Base-by-base conservation (phyloP, 1,140 invertebrate genomes). In the Probaryconus sp. region DNA sequence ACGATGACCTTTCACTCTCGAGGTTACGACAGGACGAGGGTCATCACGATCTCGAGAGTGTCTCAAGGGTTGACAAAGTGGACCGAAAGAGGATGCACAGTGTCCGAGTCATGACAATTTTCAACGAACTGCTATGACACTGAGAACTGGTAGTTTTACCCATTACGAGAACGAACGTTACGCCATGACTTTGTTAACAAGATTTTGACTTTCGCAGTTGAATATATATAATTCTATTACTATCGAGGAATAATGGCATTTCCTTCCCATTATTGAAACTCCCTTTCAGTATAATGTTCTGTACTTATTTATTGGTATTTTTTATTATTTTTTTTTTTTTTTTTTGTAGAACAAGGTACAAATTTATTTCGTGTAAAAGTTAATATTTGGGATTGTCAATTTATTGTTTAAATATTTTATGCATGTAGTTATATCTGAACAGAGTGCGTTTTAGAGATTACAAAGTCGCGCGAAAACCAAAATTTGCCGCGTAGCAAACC, bases 21-120 rank as follows among this genome's bases (percentile, higher is more conserved):
- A 65, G 65, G 72, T 76, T 76, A 70, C 65, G 65, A 69, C 55
- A 45, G 61, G 53, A 70, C 73, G 67, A 76, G 55, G 67, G 73
- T 61, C 60, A 70, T 76, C 67, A 70, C 73, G 31, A 67, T 67
- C 55, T 69, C 64, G 40, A 65, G 65, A 40, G 58, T 60, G 61
- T 67, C 61, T 65, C 61, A 68, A 76, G 73, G 61, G 63, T 56
- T 71, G 65, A 71, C 51, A 76, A 67, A 76, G 65, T 70, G 50
- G 55, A 76, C 50, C 38, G 30, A 40, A 65, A 63, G 58, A 63
- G 61, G 53, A 71, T 71, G 73, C 67, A 51, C n/a, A 42, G 37
- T 35, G 55, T 43, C 40, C 33, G 55, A 67, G 31, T 45, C 43
- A 60, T 38, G 45, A 58, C 65, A 42, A 69, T 65, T 69, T 61